phyloP scores from a whole-genome alignment of 2,888 invertebrate genomes.

The Myopa tessellatipennis region DNA sequence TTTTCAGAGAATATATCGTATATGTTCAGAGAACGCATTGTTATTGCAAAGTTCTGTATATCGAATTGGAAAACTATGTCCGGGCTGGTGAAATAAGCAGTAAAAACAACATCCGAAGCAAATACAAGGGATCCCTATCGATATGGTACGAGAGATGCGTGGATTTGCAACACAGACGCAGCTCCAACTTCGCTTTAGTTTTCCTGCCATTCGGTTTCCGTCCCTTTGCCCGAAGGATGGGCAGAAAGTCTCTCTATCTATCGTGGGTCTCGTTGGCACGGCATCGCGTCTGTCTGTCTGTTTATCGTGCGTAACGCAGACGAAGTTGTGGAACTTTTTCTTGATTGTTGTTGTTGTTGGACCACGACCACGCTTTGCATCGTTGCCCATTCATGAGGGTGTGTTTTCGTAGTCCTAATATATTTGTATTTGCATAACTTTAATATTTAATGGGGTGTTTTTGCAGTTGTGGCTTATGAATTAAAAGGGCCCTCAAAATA shows the following conservation, averaged over 20 bases:
- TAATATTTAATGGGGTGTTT: conserved; percentile 21
- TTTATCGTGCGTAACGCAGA: conserved; percentile 25
- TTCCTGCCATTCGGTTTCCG: not conserved
- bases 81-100: conserved; percentile 59
- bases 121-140: not conserved
- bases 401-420: not conserved
- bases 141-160: conserved; percentile 3
- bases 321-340: not conserved
- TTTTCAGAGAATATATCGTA: conserved; percentile 54
- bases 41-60: conserved; percentile 21
- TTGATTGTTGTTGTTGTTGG: too few relatives aligned
- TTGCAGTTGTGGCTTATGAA: conserved; percentile 15
- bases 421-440: conserved; percentile 32
- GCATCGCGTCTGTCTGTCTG: not conserved
- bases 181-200: not conserved
- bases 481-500: not conserved
- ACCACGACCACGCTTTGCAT: too few relatives aligned
- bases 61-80: conserved; percentile 30
- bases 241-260: too few relatives aligned
- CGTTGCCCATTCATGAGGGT: not conserved
- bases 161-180: conserved; percentile 6
- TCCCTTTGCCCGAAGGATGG: too few relatives aligned
- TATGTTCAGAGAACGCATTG: conserved; percentile 6
- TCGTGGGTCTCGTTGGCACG: not conserved
- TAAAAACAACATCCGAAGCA: conserved; percentile 49